These are phyloP conservation scores for Andrena haemorrhoa DNA, from an alignment of 2,888 invertebrate species.

Conservation along the genomic window DNA sequence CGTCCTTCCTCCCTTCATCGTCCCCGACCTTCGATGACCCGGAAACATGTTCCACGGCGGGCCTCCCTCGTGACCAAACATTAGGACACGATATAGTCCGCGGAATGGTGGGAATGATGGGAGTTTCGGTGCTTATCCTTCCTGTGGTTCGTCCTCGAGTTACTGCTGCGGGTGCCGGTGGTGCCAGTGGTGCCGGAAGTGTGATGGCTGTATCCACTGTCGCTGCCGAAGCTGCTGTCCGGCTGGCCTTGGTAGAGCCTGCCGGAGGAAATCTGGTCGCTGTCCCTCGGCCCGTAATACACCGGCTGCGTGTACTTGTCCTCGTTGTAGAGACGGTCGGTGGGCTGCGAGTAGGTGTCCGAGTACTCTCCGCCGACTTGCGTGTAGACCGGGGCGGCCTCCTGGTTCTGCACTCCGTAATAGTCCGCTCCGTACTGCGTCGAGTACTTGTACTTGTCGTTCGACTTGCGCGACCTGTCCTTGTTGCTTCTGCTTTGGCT, in stretches of 20 bases:
- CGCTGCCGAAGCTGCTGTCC: conserved; percentile 92
- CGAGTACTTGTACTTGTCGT: conserved; percentile 71
- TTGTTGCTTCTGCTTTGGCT: conserved; percentile 81
- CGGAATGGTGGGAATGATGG: conserved; percentile 80
- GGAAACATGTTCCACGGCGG: background rate
- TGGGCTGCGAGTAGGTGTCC: conserved; percentile 82
- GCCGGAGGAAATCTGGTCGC: conserved; percentile 76
- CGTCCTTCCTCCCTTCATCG: background rate
- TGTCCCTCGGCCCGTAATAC: conserved; percentile 79
- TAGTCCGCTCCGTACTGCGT: conserved; percentile 75
- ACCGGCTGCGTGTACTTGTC: conserved; percentile 81
- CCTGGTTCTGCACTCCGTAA: conserved; percentile 79
- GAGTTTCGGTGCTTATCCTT: conserved; percentile 81
- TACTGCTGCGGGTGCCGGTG: conserved; percentile 82
- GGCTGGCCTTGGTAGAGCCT: conserved; percentile 81
- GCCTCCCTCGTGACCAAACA: conserved; percentile 7
- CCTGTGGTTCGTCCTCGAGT: conserved; percentile 78
- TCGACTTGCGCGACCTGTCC: conserved; percentile 87
- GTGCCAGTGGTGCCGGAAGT: conserved; percentile 89
- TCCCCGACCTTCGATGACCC: background rate
- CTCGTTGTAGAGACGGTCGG: conserved; percentile 80
- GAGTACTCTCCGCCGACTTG: conserved; percentile 80
- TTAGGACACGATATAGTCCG: conserved; percentile 81
- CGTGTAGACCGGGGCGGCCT: conserved; percentile 77
- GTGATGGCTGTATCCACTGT: conserved; percentile 94